Evolutionary conservation across 1,140 invertebrate genomes (phyloP), one percentile per base, ranked within the genome.

Genomic region (Aphis craccivora): DNA sequence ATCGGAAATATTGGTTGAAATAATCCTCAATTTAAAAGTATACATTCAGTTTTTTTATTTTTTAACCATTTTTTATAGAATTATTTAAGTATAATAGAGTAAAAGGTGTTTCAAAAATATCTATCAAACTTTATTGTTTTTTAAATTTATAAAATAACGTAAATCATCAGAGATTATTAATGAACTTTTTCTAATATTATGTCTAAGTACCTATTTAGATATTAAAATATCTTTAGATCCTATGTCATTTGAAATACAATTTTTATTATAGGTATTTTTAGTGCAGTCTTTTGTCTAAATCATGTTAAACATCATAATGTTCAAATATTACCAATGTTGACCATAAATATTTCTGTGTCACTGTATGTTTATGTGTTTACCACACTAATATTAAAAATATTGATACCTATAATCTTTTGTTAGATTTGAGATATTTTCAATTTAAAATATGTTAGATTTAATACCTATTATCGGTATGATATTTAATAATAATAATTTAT

Each of bases 61-160:
- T 86, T 86, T 45, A n/a, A 84, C 2, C 14, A 30, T 20, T n/a
- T 18, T 45, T 43, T 6, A 45, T n/a, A 45, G 97, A 98, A 96
- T 97, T 98, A 95, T 20, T 95, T 23, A 84, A 84, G 23, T 43
- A 43, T 14, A 8, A 76, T 76, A 18, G n/a, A n/a, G 30, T 76
- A 14, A 9, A 84, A 84, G 23, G 83, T 40, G 23, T 25, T 84
- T 4, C 3, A 14, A 43, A 43, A 84, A 25, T 1, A 0, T n/a
- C 14, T 18, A n/a, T n/a, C 4, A 35, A 35, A 30, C 60, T 9
- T n/a, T n/a, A 51, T 14, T 18, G 14, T n/a, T 67, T n/a, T 67
- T 0, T n/a, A n/a, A n/a, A 76, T 76, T 14, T n/a, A 76, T 76
- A 76, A 76, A 20, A 76, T n/a, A n/a, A n/a, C n/a, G 60, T 18